Evolutionary conservation across 2,888 invertebrate genomes (phyloP).

Genomic region (Abscondita cerata): DNA sequence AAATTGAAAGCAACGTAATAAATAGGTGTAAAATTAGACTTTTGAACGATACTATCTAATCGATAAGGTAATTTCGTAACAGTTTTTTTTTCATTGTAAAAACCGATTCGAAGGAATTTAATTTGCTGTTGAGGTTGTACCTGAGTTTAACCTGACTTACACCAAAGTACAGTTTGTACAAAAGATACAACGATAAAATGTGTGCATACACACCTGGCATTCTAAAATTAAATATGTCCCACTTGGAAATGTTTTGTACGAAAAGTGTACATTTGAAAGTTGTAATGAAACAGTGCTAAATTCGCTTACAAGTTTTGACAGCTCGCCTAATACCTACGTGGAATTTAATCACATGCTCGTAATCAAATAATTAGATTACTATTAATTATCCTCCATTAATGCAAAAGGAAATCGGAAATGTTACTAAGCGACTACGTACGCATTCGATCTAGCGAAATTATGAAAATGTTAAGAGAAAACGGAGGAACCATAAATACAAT

Average conservation of each 20-base stretch:
- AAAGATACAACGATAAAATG: slow-evolving; percentile 36
- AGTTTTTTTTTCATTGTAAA: slow-evolving; percentile 15
- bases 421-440: no score
- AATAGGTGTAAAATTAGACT: not conserved
- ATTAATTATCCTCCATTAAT: not conserved
- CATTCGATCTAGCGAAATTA: no score
- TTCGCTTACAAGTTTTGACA: slow-evolving; percentile 5
- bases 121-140: slow-evolving; percentile 30
- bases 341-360: slow-evolving; percentile 11
- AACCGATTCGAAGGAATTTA: slow-evolving; percentile 27
- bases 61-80: not conserved
- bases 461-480: no score
- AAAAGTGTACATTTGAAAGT: slow-evolving; percentile 20
- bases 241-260: slow-evolving; percentile 40
- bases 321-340: slow-evolving; percentile 2
- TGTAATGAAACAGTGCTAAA: not conserved
- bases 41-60: slow-evolving; percentile 10
- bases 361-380: not conserved
- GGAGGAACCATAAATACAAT: no score
- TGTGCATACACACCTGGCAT: slow-evolving; percentile 46
- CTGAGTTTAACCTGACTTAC: slow-evolving; percentile 35
- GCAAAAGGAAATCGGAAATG: not conserved
- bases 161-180: slow-evolving; percentile 40
- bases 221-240: slow-evolving; percentile 54
- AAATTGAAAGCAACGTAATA: not conserved